Percentiles rank a stretch among this genome's conserved stretches.
These are phyloP conservation scores for Sphaerodactylus townsendi DNA, from an alignment of 2,113 vertebrate genomes.

Conservation along the genomic window DNA sequence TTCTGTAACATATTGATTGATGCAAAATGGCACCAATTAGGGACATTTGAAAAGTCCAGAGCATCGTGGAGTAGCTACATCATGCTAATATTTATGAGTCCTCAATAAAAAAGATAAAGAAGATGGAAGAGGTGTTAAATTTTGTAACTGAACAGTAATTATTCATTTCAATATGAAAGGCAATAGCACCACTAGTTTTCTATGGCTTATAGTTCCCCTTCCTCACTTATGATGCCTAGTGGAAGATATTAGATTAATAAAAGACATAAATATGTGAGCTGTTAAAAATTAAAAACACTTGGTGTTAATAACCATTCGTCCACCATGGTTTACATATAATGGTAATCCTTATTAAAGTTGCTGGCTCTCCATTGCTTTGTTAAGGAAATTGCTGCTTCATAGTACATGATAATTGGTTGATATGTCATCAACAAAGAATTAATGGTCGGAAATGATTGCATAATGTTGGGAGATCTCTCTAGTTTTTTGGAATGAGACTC, in stretches of 20 bases:
- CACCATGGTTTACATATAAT: slow-evolving; percentile 26
- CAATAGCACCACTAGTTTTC: slow-evolving; percentile 14
- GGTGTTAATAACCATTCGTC: slow-evolving; percentile 7
- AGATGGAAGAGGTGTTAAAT: slow-evolving; percentile 12
- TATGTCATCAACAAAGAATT: too few relatives aligned
- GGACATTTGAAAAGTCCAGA: slow-evolving; percentile 41
- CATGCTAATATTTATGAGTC: slow-evolving; percentile 31
- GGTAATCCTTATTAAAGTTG: too few relatives aligned
- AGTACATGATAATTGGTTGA: too few relatives aligned
- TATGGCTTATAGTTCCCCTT: neutral
- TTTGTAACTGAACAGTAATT: slow-evolving; percentile 21
- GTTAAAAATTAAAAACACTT: neutral
- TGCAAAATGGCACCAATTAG: slow-evolving; percentile 58
- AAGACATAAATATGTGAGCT: neutral
- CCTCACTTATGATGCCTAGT: slow-evolving; percentile 29
- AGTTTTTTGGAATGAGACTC: too few relatives aligned
- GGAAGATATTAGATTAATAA: neutral
- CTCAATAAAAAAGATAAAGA: slow-evolving; percentile 31
- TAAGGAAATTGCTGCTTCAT: too few relatives aligned
- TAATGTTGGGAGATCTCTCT: too few relatives aligned
- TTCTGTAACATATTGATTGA: slow-evolving; percentile 46
- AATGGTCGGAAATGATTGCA: too few relatives aligned
- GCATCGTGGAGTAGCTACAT: slow-evolving; percentile 39
- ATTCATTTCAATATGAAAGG: slow-evolving; percentile 34
- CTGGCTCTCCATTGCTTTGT: too few relatives aligned